Conservation (phyloP, 1,140 invertebrate genomes). For the Hyles vespertilio region DNA sequence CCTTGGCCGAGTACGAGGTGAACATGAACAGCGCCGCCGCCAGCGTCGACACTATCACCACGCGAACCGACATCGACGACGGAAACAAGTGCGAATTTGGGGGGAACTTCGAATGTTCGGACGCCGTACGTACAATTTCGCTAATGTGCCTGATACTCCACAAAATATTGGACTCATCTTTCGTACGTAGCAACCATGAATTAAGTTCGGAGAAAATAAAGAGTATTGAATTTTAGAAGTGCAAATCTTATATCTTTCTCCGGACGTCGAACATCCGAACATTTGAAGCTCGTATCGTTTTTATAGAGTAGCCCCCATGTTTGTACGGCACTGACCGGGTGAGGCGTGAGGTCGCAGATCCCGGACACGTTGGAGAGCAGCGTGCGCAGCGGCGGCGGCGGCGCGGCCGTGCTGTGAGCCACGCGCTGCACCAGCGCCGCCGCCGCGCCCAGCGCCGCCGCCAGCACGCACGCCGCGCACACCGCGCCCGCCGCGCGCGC, state of each 20-base stretch:
- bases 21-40: constrained; percentile 75
- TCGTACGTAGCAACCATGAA: too few species aligned
- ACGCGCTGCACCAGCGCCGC: constrained; percentile 37
- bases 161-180: too few species aligned
- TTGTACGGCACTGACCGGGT: constrained; percentile 20
- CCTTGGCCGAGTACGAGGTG: constrained; percentile 79
- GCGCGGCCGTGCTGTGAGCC: constrained; percentile 26
- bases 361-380: constrained; percentile 28
- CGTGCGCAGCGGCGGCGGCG: constrained; percentile 29
- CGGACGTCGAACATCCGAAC: too few species aligned
- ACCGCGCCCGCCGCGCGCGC: constrained; percentile 24
- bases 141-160: too few species aligned
- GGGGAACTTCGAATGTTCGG: too few species aligned
- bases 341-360: constrained; percentile 30
- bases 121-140: too few species aligned
- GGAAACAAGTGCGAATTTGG: constrained; percentile 69
- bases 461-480: constrained; percentile 27
- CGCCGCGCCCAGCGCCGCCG: constrained; percentile 29
- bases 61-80: constrained; percentile 60
- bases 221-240: too few species aligned
- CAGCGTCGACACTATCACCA: constrained; percentile 75
- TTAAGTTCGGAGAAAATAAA: too few species aligned
- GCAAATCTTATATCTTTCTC: too few species aligned
- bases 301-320: too few species aligned
- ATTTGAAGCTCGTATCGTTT: too few species aligned